Base-by-base conservation (phyloP, 1,140 invertebrate species). In the Penaeus vannamei region DNA sequence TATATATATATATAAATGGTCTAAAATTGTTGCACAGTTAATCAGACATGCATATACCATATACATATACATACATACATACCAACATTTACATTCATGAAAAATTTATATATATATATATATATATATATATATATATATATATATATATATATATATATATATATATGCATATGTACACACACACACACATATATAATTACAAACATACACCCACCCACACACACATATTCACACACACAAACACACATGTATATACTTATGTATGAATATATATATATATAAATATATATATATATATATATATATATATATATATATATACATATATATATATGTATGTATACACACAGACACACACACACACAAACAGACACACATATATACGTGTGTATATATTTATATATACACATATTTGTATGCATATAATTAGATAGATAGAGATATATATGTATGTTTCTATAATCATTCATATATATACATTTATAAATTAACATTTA, bases 101-200 rank as follows among this genome's bases (percentile, higher is more conserved):
- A 19, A n/a, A 19, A 64, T n/a, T 19, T n/a, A 64, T 64, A 64
- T 64, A 64, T 19, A 64, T 64, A 64, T 64, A 64, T 64, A 64
- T n/a, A 64, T 64, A 64, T n/a, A 64, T 64, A 64, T 64, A 64
- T 64, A 64, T n/a, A 64, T 64, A 64, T 64, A 64, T 64, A 64
- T 64, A 64, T n/a, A 64, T 64, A 64, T 64, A 64, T 64, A 64
- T 64, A 64, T 64, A 64, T n/a, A 64, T 64, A 64, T 64, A 64
- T 64, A 64, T 64, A 64, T n/a, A 64, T 64, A 64, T 64, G 62
- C n/a, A 64, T 64, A 64, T 64, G n/a, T 64, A 64, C 62, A 64
- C n/a, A 64, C n/a, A 64, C n/a, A n/a, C n/a, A n/a, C n/a, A n/a
- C n/a, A n/a, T n/a, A n/a, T n/a, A n/a, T n/a, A n/a, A n/a, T n/a